Evolutionary conservation across 2,888 invertebrate species (phyloP), one percentile per base, ranked within the genome.

Genomic region (Tetropium fuscum): DNA sequence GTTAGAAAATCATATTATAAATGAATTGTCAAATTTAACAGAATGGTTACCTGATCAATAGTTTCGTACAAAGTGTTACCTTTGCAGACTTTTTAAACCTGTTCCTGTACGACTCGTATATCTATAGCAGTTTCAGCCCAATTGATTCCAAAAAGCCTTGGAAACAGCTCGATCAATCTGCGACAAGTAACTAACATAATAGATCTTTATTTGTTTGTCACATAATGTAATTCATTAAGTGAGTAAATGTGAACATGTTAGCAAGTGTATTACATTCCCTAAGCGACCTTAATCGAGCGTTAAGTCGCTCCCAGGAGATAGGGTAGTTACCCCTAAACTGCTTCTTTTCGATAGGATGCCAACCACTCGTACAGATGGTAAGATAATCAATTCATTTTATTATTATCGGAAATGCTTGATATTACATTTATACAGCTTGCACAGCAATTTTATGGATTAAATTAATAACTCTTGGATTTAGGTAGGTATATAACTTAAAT

Each of bases 261-360:
- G 77, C 78, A 75, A 79, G 78, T 79, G 76, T 77, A 78, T 79
- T 79, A 77, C 78, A 76, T 75, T 76, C 79, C 79, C 78, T 73
- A 76, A 78, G 78, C 80, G 77, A 74, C 78, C 77, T 78, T 80
- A 81, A 81, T 80, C 80, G 81, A 80, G 75, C 80, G 81, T 78
- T 79, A 80, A 80, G 80, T 74, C 76, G 74, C 63, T 71, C 80
- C 77, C 78, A 43, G 58, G 77, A 71, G 78, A 76, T 40, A 64
- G 76, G 74, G 74, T 72, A 74, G 71, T 74, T 71, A 69, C 71
- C 69, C 68, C 69, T 63, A 68, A 66, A 70, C 60, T 63, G 56
- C 54, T 58, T 64, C 65, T 66, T 66, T 40, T 25, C 32, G 51
- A 47, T 53, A 15, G 53, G 49, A 57, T 49, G 25, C 58, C 51